A percentile compares a stretch with the other conserved stretches of the same genome.
Evolutionary conservation across 2,888 invertebrate genomes (phyloP).

Genomic region (Schizotus pectinicornis): DNA sequence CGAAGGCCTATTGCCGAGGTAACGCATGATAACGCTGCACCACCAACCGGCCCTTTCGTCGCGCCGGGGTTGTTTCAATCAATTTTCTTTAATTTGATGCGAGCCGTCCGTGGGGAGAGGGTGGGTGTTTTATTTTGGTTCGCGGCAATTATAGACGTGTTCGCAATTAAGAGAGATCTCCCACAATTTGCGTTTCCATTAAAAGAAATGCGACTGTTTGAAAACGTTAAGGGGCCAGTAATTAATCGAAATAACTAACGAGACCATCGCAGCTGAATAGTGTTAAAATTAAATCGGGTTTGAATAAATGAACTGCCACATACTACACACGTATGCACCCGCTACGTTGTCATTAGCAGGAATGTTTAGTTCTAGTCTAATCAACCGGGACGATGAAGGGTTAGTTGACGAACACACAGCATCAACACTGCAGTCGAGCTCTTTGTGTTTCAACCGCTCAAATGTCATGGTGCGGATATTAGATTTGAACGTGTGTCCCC

Average conservation of each 20-base stretch:
- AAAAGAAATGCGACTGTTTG: slow-evolving; percentile 3
- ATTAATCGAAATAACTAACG: slow-evolving; percentile 36
- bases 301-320: slow-evolving; percentile 38
- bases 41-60: no score
- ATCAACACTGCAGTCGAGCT: slow-evolving; percentile 16
- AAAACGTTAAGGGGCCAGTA: slow-evolving; percentile 10
- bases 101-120: no score
- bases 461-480: slow-evolving; percentile 41
- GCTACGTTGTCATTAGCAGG: slow-evolving; percentile 39
- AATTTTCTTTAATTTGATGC: no score
- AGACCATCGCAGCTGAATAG: slow-evolving; percentile 35
- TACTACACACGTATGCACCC: slow-evolving; percentile 4
- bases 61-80: no score
- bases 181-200: background rate
- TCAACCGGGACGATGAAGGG: slow-evolving; percentile 39
- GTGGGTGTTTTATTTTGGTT: no score
- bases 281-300: slow-evolving; percentile 40
- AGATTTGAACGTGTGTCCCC: slow-evolving; percentile 36
- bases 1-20: background rate
- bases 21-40: no score
- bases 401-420: slow-evolving; percentile 34
- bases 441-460: slow-evolving; percentile 34
- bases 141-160: background rate
- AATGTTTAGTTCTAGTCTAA: slow-evolving; percentile 37
- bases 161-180: background rate